phyloP scores from a whole-genome alignment of 2,797 vertebrate species.

The Schizopygopsis pylzovi region DNA sequence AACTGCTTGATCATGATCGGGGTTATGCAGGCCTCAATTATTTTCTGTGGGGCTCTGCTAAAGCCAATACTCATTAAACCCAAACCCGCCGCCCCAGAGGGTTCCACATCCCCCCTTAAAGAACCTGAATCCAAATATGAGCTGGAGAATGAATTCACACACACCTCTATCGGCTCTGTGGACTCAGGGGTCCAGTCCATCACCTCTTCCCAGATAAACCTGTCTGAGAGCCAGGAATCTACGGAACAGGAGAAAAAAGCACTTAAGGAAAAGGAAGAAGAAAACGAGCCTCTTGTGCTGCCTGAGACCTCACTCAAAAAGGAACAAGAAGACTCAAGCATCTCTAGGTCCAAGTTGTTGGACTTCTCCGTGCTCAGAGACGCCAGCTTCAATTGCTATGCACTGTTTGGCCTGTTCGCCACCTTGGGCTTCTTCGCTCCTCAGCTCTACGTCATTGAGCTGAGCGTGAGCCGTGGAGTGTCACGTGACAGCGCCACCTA shows the following conservation, averaged over 20 bases:
- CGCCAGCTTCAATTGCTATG: constrained; percentile 89
- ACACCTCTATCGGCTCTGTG: constrained; percentile 86
- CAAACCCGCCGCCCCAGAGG: constrained; percentile 54
- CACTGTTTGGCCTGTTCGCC: constrained; percentile 93
- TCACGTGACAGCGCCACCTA: constrained; percentile 81
- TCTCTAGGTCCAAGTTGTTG: constrained; percentile 69
- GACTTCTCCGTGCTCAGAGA: constrained; percentile 92
- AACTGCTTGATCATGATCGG: constrained; percentile 86
- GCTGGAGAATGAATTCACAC: constrained; percentile 89
- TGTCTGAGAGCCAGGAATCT: constrained; percentile 54
- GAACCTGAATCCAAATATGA: constrained; percentile 79
- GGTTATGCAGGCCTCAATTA: constrained; percentile 83
- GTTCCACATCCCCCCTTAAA: constrained; percentile 70
- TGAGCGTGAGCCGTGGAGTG: constrained; percentile 87
- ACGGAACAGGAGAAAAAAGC: constrained; percentile 4
- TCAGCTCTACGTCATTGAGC: constrained; percentile 90
- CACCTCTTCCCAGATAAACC: constrained; percentile 81
- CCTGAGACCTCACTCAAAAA: constrained; percentile 53
- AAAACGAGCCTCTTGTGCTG: constrained; percentile 59
- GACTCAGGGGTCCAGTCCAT: constrained; percentile 93
- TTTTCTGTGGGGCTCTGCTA: constrained; percentile 84
- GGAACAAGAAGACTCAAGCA: constrained; percentile 12
- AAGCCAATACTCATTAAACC: constrained; percentile 83
- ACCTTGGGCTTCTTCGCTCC: constrained; percentile 96
- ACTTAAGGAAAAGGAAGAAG: constrained; percentile 55